Conservation (phyloP, 2,113 vertebrate species). For the Circaetus gallicus region DNA sequence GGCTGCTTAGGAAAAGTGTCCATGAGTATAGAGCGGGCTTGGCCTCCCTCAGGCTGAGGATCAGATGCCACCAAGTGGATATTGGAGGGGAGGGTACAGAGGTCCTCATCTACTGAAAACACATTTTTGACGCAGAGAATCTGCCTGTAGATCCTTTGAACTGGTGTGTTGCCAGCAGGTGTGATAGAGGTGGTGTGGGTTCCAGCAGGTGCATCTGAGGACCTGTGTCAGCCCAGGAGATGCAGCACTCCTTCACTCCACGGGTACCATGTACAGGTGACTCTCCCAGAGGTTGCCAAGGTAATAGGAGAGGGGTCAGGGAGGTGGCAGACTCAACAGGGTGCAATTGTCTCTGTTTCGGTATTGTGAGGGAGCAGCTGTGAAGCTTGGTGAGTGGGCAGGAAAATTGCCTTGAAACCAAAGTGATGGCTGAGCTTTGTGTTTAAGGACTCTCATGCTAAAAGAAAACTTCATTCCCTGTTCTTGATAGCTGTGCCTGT, state of each 20-base stretch:
- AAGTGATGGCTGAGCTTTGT: background rate
- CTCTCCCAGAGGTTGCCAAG: background rate
- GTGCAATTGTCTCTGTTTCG: background rate
- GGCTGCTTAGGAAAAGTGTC: background rate
- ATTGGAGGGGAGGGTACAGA: background rate
- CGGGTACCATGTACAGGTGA: rapidly evolving
- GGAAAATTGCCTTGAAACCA: background rate
- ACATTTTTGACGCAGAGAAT: background rate
- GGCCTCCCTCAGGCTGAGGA: background rate
- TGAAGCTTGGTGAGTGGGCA: too few species aligned
- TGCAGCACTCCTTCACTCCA: background rate
- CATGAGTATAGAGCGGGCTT: background rate
- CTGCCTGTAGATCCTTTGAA: background rate
- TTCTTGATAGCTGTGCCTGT: background rate
- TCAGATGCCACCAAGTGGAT: background rate
- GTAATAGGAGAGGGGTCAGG: background rate
- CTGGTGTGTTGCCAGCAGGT: too few species aligned
- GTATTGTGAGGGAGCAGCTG: background rate
- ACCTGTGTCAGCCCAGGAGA: background rate
- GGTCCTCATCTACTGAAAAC: background rate
- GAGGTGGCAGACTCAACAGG: background rate
- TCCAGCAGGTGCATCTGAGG: background rate
- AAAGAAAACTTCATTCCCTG: background rate
- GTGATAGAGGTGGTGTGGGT: background rate
- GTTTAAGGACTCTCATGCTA: background rate